Evolutionary conservation across 1,140 invertebrate species (phyloP).

Genomic region (Drosophila neocordata): DNA sequence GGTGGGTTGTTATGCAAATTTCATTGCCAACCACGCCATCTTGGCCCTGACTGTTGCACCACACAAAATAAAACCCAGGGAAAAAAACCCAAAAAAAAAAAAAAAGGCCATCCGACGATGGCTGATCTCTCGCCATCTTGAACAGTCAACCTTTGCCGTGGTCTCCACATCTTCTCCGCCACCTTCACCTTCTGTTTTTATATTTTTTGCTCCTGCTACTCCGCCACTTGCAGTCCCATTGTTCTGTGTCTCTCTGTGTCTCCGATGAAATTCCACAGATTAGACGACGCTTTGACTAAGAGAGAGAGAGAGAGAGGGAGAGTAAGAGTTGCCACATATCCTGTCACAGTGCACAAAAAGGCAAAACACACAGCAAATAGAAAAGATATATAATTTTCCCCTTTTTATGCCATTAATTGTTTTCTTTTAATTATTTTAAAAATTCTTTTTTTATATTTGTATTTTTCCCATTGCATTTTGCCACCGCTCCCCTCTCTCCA

Average conservation of each 20-base stretch:
- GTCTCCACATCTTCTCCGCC: constrained; percentile 3
- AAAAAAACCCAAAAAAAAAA: neutral
- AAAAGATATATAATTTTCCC: neutral
- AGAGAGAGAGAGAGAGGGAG: neutral
- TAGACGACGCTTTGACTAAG: constrained; percentile 33
- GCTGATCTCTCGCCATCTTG: constrained; percentile 76
- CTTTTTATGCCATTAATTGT: too few species aligned
- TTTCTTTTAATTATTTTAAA: neutral
- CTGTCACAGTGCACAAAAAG: constrained; percentile 18
- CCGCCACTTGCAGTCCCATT: constrained; percentile 49
- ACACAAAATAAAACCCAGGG: neutral
- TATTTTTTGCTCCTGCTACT: neutral
- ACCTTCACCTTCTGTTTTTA: neutral
- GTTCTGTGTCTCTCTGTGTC: constrained; percentile 54
- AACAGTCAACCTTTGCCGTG: constrained; percentile 42
- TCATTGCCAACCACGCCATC: neutral
- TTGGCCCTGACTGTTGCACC: constrained; percentile 6
- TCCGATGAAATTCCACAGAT: constrained; percentile 77
- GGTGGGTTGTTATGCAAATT: constrained; percentile 50
- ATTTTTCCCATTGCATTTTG: too few species aligned
- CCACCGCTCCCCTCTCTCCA: too few species aligned
- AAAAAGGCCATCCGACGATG: constrained; percentile 32
- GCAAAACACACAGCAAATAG: neutral
- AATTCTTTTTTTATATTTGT: too few species aligned
- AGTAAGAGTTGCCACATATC: constrained; percentile 37